A percentile compares a stretch with the other conserved stretches of the same genome.
Conservation (phyloP, 2,113 vertebrate species). For the Ageneiosus marmoratus region DNA sequence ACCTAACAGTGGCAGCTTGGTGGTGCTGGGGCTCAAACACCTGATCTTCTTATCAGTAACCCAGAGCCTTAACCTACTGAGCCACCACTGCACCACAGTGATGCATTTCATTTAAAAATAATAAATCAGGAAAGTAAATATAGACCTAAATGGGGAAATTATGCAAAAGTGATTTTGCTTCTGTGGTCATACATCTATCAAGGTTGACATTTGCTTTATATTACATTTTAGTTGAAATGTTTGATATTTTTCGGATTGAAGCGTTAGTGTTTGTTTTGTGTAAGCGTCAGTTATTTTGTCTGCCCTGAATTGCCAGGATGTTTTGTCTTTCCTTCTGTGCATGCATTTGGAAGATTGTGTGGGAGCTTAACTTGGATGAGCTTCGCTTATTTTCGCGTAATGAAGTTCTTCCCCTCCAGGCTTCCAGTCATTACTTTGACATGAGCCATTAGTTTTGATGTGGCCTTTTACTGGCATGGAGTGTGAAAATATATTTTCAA, state of each 20-base stretch:
- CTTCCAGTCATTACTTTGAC: slow-evolving; percentile 25
- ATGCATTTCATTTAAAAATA: background rate
- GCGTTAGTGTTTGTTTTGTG: background rate
- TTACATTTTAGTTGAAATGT: background rate
- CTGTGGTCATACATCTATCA: background rate
- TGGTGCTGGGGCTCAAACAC: too few relatives aligned
- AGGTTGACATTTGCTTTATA: too few relatives aligned
- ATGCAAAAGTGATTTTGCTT: background rate
- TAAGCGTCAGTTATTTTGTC: slow-evolving; percentile 2
- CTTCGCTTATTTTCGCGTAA: slow-evolving; percentile 22
- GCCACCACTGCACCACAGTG: too few relatives aligned
- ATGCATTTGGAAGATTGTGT: slow-evolving; percentile 11
- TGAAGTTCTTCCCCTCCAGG: slow-evolving; percentile 29
- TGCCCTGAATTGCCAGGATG: slow-evolving; percentile 11
- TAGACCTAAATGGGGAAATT: background rate
- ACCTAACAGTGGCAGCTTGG: too few relatives aligned
- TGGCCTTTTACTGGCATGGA: background rate
- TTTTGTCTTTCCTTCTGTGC: slow-evolving; percentile 1
- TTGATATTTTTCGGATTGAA: background rate
- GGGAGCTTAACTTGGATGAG: slow-evolving; percentile 32
- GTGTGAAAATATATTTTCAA: background rate
- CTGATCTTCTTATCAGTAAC: too few relatives aligned
- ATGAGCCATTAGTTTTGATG: slow-evolving; percentile 19
- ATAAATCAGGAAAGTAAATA: background rate
- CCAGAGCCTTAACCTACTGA: too few relatives aligned